Evolutionary conservation across 2,113 vertebrate species (phyloP).

Genomic region (Regulus satrapa): DNA sequence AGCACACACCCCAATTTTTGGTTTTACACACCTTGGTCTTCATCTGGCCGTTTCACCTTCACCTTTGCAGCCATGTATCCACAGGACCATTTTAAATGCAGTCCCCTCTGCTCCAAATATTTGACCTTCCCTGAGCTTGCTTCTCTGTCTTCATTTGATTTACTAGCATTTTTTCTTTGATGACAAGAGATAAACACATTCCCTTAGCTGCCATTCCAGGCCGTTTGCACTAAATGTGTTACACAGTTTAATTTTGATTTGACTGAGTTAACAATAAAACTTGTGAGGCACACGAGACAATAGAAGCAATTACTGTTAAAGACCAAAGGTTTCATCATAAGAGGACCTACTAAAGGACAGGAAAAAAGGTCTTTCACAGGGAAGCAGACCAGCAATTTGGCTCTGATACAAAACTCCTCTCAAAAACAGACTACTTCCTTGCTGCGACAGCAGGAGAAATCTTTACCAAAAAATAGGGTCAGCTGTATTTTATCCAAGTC

Average conservation of each 20-base stretch:
- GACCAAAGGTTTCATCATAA: neutral
- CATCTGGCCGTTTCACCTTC: neutral
- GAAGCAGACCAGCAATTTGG: neutral
- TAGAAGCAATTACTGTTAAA: neutral
- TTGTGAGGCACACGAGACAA: neutral
- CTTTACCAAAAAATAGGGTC: neutral
- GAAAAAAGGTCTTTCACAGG: neutral
- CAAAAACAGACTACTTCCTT: neutral
- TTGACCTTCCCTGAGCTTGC: neutral
- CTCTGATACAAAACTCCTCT: neutral
- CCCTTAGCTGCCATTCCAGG: neutral
- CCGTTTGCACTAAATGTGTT: neutral
- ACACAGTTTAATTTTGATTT: neutral
- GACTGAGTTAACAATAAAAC: neutral
- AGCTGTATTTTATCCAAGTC: neutral
- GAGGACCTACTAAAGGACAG: neutral
- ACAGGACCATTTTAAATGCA: neutral
- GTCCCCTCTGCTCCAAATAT: neutral
- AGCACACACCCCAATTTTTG: neutral
- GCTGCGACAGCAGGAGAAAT: neutral
- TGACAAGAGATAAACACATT: neutral
- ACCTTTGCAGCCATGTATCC: neutral
- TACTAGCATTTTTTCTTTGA: neutral
- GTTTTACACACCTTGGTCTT: neutral
- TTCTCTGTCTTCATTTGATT: neutral